Percentiles rank a stretch among this genome's conserved stretches.
phyloP scores from a whole-genome alignment of 2,797 vertebrate species.

The Gymnoscopelus microlampas region DNA sequence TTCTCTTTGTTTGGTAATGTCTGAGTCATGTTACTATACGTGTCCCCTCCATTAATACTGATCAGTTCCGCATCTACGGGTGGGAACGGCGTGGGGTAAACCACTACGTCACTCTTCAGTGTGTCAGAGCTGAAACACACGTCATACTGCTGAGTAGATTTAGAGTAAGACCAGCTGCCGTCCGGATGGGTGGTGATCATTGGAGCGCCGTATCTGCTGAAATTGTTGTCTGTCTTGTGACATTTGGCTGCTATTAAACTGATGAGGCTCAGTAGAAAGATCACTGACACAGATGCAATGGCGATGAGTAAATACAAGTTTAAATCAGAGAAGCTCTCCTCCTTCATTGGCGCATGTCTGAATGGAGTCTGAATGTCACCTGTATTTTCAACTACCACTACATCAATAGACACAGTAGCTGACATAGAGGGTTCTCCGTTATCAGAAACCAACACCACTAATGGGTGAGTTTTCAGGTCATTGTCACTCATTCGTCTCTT shows the following conservation, averaged over 20 bases:
- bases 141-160: conserved; percentile 69
- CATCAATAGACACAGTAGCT: conserved; percentile 55
- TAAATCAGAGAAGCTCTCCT: conserved; percentile 50
- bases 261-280: conserved; percentile 56
- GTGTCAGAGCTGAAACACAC: conserved; percentile 73
- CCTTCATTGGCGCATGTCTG: conserved; percentile 40
- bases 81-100: conserved; percentile 54
- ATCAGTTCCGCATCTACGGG: conserved; percentile 56
- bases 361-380: conserved; percentile 44
- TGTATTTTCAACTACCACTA: conserved; percentile 51
- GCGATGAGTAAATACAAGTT: conserved; percentile 57
- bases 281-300: conserved; percentile 54
- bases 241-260: conserved; percentile 55
- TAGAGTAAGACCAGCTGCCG: conserved; percentile 67
- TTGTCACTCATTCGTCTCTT: conserved; percentile 58
- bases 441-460: conserved; percentile 62
- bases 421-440: conserved; percentile 53
- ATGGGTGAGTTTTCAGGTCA: conserved; percentile 50
- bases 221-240: conserved; percentile 39
- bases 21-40: conserved; percentile 55
- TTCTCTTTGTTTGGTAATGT: conserved; percentile 62
- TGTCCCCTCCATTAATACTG: conserved; percentile 62
- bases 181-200: conserved; percentile 66
- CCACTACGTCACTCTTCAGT: conserved; percentile 64
- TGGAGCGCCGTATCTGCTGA: conserved; percentile 47